These are phyloP conservation scores for Chloroceryle inda DNA, from an alignment of 2,797 vertebrate species.

Conservation along the genomic window DNA sequence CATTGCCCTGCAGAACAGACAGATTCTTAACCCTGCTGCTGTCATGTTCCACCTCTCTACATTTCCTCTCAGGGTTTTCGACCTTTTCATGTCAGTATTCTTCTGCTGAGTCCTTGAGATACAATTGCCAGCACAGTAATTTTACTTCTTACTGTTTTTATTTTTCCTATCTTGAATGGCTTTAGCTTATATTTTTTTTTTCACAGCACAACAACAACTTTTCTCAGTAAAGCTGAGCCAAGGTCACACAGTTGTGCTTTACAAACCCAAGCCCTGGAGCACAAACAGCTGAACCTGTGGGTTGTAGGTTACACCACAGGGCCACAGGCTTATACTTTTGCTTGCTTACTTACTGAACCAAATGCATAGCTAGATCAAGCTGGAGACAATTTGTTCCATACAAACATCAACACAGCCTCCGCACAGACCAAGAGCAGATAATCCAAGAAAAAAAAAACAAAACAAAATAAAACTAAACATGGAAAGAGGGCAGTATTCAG, in stretches of 20 bases:
- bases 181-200: background rate
- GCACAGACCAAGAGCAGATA: conserved; percentile 20
- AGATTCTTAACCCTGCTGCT: background rate
- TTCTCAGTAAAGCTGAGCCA: background rate
- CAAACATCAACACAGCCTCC: background rate
- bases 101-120: background rate
- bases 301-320: background rate
- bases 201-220: background rate
- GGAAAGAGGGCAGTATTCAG: background rate
- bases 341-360: conserved; percentile 31
- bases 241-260: conserved; percentile 46
- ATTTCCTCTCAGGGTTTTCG: background rate
- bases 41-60: background rate
- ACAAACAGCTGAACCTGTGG: conserved; percentile 20
- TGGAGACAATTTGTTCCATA: conserved; percentile 2
- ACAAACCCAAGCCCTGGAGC: background rate
- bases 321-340: background rate
- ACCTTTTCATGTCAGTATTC: background rate
- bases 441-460: background rate
- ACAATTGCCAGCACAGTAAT: background rate
- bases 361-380: background rate
- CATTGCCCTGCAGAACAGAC: background rate
- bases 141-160: background rate
- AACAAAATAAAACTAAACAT: conserved; percentile 16
- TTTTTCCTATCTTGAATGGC: background rate